Percentiles rank a stretch among this genome's conserved stretches.
phyloP scores from a whole-genome alignment of 2,797 vertebrate species.

The Enteromius viviparus region DNA sequence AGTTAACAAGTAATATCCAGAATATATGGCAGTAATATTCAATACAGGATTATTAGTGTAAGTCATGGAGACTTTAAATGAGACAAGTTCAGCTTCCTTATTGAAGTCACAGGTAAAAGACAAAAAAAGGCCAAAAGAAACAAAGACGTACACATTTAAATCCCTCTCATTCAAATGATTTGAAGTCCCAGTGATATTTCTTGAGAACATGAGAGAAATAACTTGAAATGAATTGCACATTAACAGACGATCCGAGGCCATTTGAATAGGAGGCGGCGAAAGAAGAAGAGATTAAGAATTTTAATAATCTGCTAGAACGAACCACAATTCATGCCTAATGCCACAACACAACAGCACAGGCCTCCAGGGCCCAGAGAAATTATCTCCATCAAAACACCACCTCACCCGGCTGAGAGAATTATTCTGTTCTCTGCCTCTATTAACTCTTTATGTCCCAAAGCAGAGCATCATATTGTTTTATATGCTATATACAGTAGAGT shows the following conservation, averaged over 20 bases:
- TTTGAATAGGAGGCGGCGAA: constrained; percentile 64
- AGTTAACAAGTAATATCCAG: neutral
- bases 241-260: constrained; percentile 53
- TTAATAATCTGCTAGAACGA: constrained; percentile 75
- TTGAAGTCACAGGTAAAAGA: constrained; percentile 9
- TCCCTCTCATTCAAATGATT: constrained; percentile 46
- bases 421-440: constrained; percentile 5
- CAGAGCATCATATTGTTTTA: neutral
- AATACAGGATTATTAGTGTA: neutral
- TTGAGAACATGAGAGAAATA: constrained; percentile 40
- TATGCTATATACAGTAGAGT: neutral
- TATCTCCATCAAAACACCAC: constrained; percentile 74
- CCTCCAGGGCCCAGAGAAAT: constrained; percentile 74
- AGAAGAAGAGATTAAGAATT: constrained; percentile 75
- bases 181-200: constrained; percentile 30
- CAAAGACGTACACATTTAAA: constrained; percentile 40
- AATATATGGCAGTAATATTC: neutral
- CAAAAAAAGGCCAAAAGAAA: neutral
- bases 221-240: constrained; percentile 53
- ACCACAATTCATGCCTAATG: constrained; percentile 77
- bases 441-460: neutral
- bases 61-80: neutral
- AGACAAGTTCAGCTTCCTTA: neutral
- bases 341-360: constrained; percentile 74
- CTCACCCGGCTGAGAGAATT: constrained; percentile 54